Evolutionary conservation across 2,888 invertebrate species (phyloP), one percentile per base, ranked within the genome.

Genomic region (Omphaloscelis lunosa): DNA sequence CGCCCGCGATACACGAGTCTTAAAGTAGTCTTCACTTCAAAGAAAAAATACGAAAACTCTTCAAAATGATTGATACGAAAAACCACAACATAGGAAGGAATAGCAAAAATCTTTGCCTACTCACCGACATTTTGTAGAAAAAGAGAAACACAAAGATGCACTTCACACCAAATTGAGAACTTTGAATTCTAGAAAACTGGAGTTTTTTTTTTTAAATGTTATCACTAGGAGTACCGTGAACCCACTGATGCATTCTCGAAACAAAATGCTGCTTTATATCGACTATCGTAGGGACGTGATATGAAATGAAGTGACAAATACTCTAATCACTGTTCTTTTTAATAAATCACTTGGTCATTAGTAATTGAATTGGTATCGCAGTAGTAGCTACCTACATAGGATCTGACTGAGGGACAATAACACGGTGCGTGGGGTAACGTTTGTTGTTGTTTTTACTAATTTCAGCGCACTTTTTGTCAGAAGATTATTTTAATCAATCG

Each of bases 111-210:
- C 7, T 27, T 59, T 45, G 17, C 20, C n/a, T 81, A 82, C 82
- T 83, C 17, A 83, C 83, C 72, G 84, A 77, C 83, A 83, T 83
- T 65, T 73, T 77, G n/a, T 17, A 29, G 27, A 58, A 15, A 66
- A 29, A 48, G 4, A 48, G 34, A 39, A 11, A 51, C 15, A 15
- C 27, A 41, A 45, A 45, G 9, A n/a, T n/a, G 3, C 34, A 66
- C 29, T 53, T 29, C 3, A 70, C 56, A 51, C 29, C 12, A n/a
- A 78, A 51, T n/a, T 15, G 17, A 17, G 56, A 56, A 70, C 17
- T 27, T 56, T 7, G 4, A 63, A 29, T 34, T 59, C 12, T 27
- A 45, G 4, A 34, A 12, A 29, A 23, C 27, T 27, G 29, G 15
- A 20, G 0, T 68, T 51, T n/a, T 15, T 51, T 58, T 0, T 11